phyloP scores from a whole-genome alignment of 1,140 invertebrate species.

The Drosophila orosa region DNA sequence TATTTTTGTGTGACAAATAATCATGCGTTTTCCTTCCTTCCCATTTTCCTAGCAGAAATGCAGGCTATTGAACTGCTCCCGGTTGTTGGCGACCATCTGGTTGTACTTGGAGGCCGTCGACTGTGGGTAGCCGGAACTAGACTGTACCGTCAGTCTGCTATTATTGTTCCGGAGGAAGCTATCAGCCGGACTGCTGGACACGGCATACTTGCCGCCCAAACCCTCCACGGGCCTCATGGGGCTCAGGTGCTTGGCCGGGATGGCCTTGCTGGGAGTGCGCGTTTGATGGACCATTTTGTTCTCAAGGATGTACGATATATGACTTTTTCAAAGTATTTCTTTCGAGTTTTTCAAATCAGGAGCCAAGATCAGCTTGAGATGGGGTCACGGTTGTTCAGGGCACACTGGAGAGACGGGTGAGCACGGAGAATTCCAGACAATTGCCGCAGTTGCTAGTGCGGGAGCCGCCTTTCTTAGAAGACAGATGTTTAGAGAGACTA shows the following conservation, averaged over 20 bases:
- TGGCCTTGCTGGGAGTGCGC: slow-evolving; percentile 72
- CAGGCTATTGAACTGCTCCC: slow-evolving; percentile 77
- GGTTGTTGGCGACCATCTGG: slow-evolving; percentile 77
- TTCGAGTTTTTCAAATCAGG: slow-evolving; percentile 16
- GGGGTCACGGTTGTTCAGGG: slow-evolving; percentile 56
- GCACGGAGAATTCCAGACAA: slow-evolving; percentile 77
- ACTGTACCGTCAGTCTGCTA: slow-evolving; percentile 44
- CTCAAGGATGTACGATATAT: not conserved
- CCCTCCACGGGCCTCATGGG: slow-evolving; percentile 68
- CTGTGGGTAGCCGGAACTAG: slow-evolving; percentile 13
- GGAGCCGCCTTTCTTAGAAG: slow-evolving; percentile 80
- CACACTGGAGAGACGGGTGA: slow-evolving; percentile 76
- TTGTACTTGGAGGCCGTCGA: slow-evolving; percentile 69
- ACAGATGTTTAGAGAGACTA: slow-evolving; percentile 81
- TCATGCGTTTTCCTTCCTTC: not conserved
- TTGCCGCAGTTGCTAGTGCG: slow-evolving; percentile 81
- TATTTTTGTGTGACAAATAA: slow-evolving; percentile 28
- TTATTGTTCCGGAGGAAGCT: slow-evolving; percentile 49
- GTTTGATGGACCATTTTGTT: slow-evolving; percentile 77
- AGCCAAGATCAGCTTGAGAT: slow-evolving; percentile 12
- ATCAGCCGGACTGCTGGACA: slow-evolving; percentile 65
- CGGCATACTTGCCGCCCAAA: slow-evolving; percentile 58
- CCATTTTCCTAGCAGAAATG: slow-evolving; percentile 70
- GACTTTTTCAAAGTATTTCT: slow-evolving; percentile 12
- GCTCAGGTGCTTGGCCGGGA: slow-evolving; percentile 75